Conservation (phyloP, 2,888 invertebrate genomes). For the Scaptomyza caliginosa region DNA sequence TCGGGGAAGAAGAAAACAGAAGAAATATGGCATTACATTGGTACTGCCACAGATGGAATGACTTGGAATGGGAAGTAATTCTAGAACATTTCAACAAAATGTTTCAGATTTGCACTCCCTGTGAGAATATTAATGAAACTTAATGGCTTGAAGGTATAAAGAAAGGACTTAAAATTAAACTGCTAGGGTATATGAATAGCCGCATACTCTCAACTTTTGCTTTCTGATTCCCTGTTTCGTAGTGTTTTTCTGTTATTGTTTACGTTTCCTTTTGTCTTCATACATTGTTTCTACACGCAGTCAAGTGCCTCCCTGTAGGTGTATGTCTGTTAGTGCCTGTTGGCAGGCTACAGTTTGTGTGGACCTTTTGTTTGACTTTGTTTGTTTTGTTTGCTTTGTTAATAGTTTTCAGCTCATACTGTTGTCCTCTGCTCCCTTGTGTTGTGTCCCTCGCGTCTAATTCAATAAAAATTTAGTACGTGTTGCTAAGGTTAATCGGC, state of each 20-base stretch:
- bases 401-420: slow-evolving; percentile 50
- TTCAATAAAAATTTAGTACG: slow-evolving; percentile 59
- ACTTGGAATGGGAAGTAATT: slow-evolving; percentile 12
- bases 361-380: slow-evolving; percentile 34
- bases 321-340: slow-evolving; percentile 2
- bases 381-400: slow-evolving; percentile 55
- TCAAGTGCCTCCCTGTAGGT: neutral
- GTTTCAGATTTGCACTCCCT: slow-evolving; percentile 27
- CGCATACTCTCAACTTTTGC: slow-evolving; percentile 3
- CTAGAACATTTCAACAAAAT: slow-evolving; percentile 33
- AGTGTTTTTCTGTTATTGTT: neutral
- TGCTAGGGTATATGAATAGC: neutral
- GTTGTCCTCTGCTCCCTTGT: slow-evolving; percentile 2
- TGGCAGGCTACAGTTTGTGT: slow-evolving; percentile 33
- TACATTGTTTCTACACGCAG: slow-evolving; percentile 5
- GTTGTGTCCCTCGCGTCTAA: slow-evolving; percentile 40
- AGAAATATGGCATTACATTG: slow-evolving; percentile 50
- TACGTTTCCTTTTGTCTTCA: slow-evolving; percentile 3
- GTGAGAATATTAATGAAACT: neutral
- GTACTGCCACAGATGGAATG: slow-evolving; percentile 1
- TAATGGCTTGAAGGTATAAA: neutral
- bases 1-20: slow-evolving; percentile 7
- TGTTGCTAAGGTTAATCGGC: slow-evolving; percentile 65
- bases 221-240: neutral
- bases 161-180: neutral